Percentiles rank a stretch among this genome's conserved stretches.
Evolutionary conservation across 2,797 vertebrate species (phyloP).

Genomic region (Poeciliopsis gracilis): DNA sequence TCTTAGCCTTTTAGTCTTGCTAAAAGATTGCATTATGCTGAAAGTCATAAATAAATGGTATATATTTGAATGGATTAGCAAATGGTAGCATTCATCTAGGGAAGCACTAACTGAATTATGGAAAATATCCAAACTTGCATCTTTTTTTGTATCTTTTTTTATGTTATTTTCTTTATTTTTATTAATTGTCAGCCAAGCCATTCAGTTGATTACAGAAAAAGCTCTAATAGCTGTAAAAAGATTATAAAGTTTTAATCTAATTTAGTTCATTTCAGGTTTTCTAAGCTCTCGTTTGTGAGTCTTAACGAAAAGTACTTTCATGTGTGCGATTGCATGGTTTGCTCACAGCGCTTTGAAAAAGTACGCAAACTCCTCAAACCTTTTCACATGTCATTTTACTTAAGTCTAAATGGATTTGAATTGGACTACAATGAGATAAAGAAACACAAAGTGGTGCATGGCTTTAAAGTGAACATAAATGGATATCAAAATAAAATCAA

Average conservation of each 20-base stretch:
- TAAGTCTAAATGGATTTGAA: neutral
- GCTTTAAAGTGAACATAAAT: neutral
- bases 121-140: constrained; percentile 37
- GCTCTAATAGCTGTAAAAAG: constrained; percentile 23
- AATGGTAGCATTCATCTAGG: constrained; percentile 57
- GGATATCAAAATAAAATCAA: neutral
- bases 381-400: no score
- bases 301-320: constrained; percentile 17
- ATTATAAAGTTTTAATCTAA: constrained; percentile 26
- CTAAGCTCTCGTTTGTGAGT: constrained; percentile 16
- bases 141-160: neutral
- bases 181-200: constrained; percentile 38
- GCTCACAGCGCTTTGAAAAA: constrained; percentile 1
- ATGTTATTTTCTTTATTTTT: neutral
- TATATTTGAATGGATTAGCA: constrained; percentile 71
- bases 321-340: neutral
- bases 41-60: constrained; percentile 69
- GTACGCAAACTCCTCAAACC: neutral
- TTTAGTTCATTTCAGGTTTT: constrained; percentile 28
- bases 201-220: constrained; percentile 37
- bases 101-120: constrained; percentile 48
- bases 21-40: constrained; percentile 69
- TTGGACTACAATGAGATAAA: neutral
- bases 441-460: neutral
- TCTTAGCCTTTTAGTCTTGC: constrained; percentile 65